Percentiles rank a stretch among this genome's conserved stretches.
phyloP scores from a whole-genome alignment of 2,113 vertebrate species.

The Nibea coibor region DNA sequence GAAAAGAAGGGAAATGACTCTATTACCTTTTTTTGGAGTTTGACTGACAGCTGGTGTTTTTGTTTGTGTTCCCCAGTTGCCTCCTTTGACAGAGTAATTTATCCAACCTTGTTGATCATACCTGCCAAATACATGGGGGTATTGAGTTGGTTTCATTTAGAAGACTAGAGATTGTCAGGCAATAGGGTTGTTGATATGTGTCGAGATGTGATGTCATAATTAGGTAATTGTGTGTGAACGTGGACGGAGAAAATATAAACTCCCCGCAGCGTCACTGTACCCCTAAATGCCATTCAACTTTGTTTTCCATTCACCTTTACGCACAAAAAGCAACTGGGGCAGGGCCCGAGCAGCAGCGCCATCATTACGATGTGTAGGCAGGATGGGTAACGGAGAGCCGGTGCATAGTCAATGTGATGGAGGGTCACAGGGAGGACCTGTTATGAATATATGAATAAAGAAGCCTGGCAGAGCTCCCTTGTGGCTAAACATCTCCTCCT shows the following conservation, averaged over 20 bases:
- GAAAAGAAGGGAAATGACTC: not conserved
- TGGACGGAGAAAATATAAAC: too few relatives aligned
- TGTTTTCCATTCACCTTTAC: too few relatives aligned
- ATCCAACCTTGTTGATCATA: not conserved
- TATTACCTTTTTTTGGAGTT: not conserved
- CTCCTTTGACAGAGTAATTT: constrained; percentile 31
- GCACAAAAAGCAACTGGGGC: too few relatives aligned
- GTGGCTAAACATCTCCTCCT: constrained; percentile 1
- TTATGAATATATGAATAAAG: not conserved
- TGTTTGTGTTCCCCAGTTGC: constrained; percentile 16
- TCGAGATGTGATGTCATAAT: too few relatives aligned
- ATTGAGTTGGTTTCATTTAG: too few relatives aligned
- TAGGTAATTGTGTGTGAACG: too few relatives aligned
- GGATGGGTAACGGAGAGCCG: not conserved
- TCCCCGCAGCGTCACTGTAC: too few relatives aligned
- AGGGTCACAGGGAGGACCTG: constrained; percentile 36
- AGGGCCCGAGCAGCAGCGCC: not conserved
- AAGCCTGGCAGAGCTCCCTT: not conserved
- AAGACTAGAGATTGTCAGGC: too few relatives aligned
- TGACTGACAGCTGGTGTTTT: constrained; percentile 7
- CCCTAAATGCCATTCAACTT: too few relatives aligned
- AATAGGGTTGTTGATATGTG: too few relatives aligned
- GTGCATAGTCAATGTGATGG: constrained; percentile 43
- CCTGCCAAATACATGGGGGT: too few relatives aligned
- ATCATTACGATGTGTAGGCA: constrained; percentile 40